These are phyloP conservation scores for Anisognathus igniventris DNA, from an alignment of 2,797 vertebrate species.

Conservation along the genomic window DNA sequence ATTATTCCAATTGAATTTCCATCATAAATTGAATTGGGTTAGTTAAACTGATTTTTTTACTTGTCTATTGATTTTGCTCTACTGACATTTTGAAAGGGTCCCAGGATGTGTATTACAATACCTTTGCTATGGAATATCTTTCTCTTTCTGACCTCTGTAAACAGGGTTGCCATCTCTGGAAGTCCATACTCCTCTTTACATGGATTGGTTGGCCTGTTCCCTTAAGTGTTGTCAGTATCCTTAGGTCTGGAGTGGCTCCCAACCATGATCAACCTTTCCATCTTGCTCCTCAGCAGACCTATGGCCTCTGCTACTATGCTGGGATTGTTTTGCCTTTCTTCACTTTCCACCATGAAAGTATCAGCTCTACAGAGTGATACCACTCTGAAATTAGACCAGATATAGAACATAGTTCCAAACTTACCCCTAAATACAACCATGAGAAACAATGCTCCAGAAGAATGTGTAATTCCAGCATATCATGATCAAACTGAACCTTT, in stretches of 20 bases:
- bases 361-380: background rate
- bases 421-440: background rate
- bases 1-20: background rate
- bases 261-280: background rate
- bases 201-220: background rate
- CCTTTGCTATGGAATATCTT: background rate
- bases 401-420: background rate
- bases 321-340: background rate
- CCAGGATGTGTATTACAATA: background rate
- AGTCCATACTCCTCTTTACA: background rate
- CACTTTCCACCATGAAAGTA: background rate
- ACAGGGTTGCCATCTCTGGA: background rate
- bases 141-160: background rate
- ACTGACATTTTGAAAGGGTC: background rate
- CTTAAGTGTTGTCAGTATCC: background rate
- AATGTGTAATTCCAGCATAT: background rate
- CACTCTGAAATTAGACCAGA: background rate
- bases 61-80: background rate
- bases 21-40: background rate
- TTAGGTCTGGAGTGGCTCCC: background rate
- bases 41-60: background rate
- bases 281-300: background rate
- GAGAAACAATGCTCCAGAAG: background rate
- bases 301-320: rapidly evolving
- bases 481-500: background rate